Base-by-base conservation (phyloP, 2,888 invertebrate genomes). In the Aleiodes leptofemur region DNA sequence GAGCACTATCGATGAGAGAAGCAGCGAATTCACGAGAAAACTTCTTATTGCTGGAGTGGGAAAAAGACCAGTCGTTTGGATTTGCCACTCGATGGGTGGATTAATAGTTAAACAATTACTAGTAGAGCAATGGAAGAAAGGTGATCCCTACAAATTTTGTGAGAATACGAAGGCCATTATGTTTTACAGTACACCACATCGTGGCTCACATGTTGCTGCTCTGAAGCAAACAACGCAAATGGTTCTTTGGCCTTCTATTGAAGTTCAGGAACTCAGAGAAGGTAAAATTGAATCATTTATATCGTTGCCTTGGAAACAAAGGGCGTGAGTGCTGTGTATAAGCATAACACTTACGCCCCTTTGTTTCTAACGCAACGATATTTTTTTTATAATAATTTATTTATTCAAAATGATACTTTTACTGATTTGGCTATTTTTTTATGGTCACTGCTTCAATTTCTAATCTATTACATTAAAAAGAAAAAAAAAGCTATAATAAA, bases 11-110 rank as follows among this genome's bases (percentile, higher is more conserved):
- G 92, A 92, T 78, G 92, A 93, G 55, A 91, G 96, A 76, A 94
- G 95, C 69, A 89, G 91, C 43, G 93, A 95, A 76, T 90, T 96
- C 71, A 87, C 94, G 13, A 91, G 92, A 23, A 94, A 94, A 78
- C 91, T 98, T 71, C 86, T 92, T 69, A 91, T 91, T 82, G 94
- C 97, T 29, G 95, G 95, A 69, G 93, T 98, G 9, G 98, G 98
- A 0, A 90, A 92, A 77, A 91, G 95, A 75, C 97, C 97, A 0
- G 92, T 97, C 38, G 92, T 98, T 48, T 98, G 97, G 97, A 92
- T 98, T 23, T 94, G 96, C 0, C 98, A 98, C 91, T 98, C 98
- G 2, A 98, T 98, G 97, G 98, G 98, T 77, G 98, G 98, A 11
- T 91, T 98, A 13, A 92, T 98, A 61, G 95, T 97, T 0, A 98